These are phyloP conservation scores for Tichodroma muraria DNA, from an alignment of 2,113 vertebrate genomes.

Conservation along the genomic window DNA sequence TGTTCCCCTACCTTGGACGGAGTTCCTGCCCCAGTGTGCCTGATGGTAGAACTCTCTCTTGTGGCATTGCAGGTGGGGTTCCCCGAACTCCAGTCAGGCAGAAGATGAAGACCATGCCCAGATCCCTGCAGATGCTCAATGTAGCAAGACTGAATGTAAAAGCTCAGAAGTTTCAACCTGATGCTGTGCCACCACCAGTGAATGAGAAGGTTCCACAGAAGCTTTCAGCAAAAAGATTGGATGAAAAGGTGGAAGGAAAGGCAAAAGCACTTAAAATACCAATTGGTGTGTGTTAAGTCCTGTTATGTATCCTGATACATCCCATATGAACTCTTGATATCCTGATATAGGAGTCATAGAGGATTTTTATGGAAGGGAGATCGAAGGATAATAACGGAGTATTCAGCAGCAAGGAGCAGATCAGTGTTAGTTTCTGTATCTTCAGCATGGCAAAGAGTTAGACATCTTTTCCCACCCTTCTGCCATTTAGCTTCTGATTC, in stretches of 20 bases:
- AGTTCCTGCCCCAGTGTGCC: not conserved
- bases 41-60: not conserved
- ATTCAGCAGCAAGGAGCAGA: not conserved
- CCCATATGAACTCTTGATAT: not conserved
- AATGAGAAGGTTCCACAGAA: conserved; percentile 67
- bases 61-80: conserved; percentile 71
- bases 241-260: conserved; percentile 69
- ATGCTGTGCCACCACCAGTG: conserved; percentile 36
- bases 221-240: conserved; percentile 52
- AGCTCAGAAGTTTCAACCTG: conserved; percentile 84
- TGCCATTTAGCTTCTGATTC: not conserved
- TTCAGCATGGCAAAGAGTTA: not conserved
- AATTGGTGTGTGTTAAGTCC: conserved; percentile 6
- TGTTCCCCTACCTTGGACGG: not conserved
- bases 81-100: conserved; percentile 91
- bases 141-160: conserved; percentile 89
- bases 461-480: not conserved
- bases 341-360: not conserved
- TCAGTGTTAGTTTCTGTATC: not conserved
- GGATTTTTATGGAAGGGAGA: not conserved
- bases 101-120: conserved; percentile 97
- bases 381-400: not conserved
- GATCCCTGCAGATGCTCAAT: conserved; percentile 95
- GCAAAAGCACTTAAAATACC: conserved; percentile 42
- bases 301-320: not conserved